phyloP scores from a whole-genome alignment of 2,888 invertebrate species.

The Venusia cambrica region DNA sequence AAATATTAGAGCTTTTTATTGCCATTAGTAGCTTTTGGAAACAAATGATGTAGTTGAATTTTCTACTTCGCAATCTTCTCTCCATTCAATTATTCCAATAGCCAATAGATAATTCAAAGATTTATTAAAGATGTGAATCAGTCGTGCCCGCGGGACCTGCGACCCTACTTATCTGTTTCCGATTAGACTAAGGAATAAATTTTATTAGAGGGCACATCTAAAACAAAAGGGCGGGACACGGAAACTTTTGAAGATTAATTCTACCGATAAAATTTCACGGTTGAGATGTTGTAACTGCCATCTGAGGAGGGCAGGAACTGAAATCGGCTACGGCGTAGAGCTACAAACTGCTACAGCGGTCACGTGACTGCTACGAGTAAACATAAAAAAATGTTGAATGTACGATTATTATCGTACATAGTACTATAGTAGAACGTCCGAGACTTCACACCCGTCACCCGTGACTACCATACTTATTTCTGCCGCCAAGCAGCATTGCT shows the following conservation, averaged over 20 bases:
- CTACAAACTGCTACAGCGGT: conserved; percentile 35
- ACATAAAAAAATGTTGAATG: no score
- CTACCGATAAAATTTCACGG: conserved; percentile 76
- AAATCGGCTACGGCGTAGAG: conserved; percentile 50
- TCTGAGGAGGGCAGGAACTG: conserved; percentile 51
- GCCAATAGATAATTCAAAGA: conserved; percentile 36
- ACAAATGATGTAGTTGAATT: no score
- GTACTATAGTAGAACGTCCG: no score
- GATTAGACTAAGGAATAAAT: conserved; percentile 66
- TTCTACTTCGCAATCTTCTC: no score
- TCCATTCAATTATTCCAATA: conserved; percentile 25
- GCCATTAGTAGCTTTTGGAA: no score
- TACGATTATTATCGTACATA: no score
- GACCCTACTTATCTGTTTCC: conserved; percentile 61
- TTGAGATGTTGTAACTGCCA: conserved; percentile 63
- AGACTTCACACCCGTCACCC: no score
- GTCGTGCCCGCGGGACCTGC: conserved; percentile 44
- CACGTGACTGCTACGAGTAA: not conserved
- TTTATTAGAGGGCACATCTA: conserved; percentile 60
- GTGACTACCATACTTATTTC: no score
- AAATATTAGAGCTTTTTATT: no score
- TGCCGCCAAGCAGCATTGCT: no score
- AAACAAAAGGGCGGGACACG: conserved; percentile 63
- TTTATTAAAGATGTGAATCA: conserved; percentile 40
- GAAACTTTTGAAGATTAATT: conserved; percentile 75